Conservation (phyloP, 2,888 invertebrate genomes). For the Beris chalybata region DNA sequence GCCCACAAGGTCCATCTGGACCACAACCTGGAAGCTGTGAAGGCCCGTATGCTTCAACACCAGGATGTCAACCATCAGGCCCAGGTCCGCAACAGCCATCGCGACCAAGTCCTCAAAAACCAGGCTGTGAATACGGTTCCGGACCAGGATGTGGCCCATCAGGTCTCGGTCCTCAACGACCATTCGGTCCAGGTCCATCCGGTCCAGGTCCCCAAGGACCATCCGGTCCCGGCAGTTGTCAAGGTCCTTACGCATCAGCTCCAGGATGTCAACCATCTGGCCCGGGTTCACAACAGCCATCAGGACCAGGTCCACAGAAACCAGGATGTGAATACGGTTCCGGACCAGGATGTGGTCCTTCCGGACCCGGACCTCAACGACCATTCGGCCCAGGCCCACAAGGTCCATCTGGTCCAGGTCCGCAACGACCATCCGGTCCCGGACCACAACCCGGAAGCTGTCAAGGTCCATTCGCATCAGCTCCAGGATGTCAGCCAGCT, state of each 20-base stretch:
- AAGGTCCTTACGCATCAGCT: not conserved
- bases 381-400: constrained; percentile 10
- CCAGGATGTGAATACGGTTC: not conserved
- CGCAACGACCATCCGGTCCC: constrained; percentile 1
- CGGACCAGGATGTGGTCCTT: constrained; percentile 6
- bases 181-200: constrained; percentile 1
- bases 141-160: constrained; percentile 4
- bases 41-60: constrained; percentile 10
- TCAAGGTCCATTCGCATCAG: constrained; percentile 5
- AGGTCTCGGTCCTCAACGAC: constrained; percentile 3
- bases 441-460: not conserved
- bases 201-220: constrained; percentile 6
- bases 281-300: constrained; percentile 2
- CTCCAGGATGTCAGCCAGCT: not conserved
- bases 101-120: not conserved
- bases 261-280: constrained; percentile 8
- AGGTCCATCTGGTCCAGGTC: constrained; percentile 5
- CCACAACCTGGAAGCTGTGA: constrained; percentile 14
- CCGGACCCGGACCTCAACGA: constrained; percentile 9
- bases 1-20: not conserved
- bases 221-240: not conserved
- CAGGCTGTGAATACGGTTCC: constrained; percentile 1
- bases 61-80: constrained; percentile 1
- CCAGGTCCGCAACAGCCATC: constrained; percentile 6
- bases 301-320: constrained; percentile 4